phyloP scores from a whole-genome alignment of 2,797 vertebrate species.

The Crax fasciolata region DNA sequence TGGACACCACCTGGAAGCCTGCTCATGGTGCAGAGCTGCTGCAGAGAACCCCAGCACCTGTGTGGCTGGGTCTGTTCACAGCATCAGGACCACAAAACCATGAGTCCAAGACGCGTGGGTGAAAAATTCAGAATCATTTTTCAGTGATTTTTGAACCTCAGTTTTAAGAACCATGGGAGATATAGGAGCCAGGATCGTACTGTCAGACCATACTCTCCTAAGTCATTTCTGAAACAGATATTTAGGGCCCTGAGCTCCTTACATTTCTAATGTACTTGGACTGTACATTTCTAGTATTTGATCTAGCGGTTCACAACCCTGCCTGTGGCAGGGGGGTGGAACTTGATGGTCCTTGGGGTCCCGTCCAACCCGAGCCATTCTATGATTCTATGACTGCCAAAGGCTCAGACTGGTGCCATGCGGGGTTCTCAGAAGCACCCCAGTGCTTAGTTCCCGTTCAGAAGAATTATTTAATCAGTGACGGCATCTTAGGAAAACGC shows the following conservation, averaged over 20 bases:
- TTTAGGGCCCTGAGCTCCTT: neutral
- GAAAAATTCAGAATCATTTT: neutral
- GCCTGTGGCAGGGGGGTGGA: too few relatives aligned
- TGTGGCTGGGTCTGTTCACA: neutral
- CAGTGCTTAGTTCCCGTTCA: neutral
- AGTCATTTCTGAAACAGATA: neutral
- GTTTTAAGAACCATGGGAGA: neutral
- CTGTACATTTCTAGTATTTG: too few relatives aligned
- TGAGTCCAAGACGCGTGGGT: neutral
- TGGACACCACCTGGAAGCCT: neutral
- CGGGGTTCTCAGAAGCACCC: neutral
- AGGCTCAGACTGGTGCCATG: neutral
- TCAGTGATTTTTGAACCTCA: neutral
- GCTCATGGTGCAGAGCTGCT: neutral
- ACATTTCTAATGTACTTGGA: neutral
- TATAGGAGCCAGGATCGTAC: accelerated
- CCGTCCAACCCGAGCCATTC: too few relatives aligned
- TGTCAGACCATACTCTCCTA: neutral
- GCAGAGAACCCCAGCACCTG: neutral
- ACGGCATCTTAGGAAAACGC: neutral
- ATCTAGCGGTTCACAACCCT: too few relatives aligned
- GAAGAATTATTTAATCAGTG: neutral
- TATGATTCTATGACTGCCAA: neutral
- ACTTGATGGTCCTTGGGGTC: too few relatives aligned
- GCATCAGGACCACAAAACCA: neutral